Evolutionary conservation across 2,888 invertebrate species (phyloP).

Genomic region (Acanthosepion pharaonis): DNA sequence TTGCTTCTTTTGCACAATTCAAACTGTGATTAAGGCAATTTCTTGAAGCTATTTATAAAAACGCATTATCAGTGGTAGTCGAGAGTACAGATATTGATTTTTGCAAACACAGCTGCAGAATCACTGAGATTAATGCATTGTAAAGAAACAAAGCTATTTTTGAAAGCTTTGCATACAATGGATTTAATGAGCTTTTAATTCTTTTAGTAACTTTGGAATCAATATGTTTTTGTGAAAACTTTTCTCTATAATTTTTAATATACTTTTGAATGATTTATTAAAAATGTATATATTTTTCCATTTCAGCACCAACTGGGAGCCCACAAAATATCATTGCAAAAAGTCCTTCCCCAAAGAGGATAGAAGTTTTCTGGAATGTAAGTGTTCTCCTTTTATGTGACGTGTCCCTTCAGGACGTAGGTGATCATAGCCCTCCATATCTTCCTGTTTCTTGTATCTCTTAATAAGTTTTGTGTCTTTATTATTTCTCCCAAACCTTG

Average conservation of each 20-base stretch:
- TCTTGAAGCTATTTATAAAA: background rate
- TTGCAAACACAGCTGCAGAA: background rate
- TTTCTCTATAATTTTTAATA: background rate
- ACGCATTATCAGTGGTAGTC: background rate
- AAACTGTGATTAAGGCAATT: background rate
- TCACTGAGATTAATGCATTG: background rate
- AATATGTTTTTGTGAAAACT: background rate
- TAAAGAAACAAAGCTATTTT: background rate
- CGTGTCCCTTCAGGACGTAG: too few relatives aligned
- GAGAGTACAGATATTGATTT: background rate
- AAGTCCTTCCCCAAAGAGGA: constrained; percentile 54
- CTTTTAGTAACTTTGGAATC: background rate
- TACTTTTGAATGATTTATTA: background rate
- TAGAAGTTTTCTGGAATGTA: constrained; percentile 65
- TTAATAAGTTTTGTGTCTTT: too few relatives aligned
- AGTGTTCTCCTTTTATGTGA: background rate
- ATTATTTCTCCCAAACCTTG: too few relatives aligned
- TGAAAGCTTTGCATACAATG: background rate
- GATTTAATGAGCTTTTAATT: background rate
- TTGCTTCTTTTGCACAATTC: too few relatives aligned
- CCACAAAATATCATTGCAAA: constrained; percentile 55
- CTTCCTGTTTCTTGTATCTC: too few relatives aligned
- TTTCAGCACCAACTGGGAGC: constrained; percentile 59
- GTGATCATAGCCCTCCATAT: too few relatives aligned
- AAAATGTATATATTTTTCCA: constrained; percentile 34